A percentile compares a stretch with the other conserved stretches of the same genome.
phyloP scores from a whole-genome alignment of 2,888 invertebrate genomes.

The Chaetoderma sp. region DNA sequence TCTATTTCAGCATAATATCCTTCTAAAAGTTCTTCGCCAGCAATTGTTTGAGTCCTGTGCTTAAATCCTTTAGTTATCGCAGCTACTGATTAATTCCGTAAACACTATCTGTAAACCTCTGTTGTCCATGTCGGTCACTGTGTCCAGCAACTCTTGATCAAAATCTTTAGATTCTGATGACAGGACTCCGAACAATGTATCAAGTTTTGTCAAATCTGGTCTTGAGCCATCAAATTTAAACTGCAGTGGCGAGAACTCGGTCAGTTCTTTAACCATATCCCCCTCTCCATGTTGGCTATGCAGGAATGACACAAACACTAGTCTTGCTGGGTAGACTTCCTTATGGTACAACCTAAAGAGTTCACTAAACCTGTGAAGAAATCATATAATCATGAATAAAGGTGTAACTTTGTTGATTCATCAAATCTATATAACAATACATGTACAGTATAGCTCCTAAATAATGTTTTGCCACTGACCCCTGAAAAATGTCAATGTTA shows the following conservation, averaged over 20 bases:
- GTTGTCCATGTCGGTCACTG: constrained; percentile 40
- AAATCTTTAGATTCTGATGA: constrained; percentile 54
- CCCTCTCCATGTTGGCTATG: constrained; percentile 56
- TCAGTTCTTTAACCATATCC: constrained; percentile 58
- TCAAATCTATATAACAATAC: neutral
- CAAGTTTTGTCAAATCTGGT: constrained; percentile 68
- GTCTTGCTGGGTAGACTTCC: constrained; percentile 64
- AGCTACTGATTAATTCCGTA: constrained; percentile 5
- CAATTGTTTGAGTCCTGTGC: too few species aligned
- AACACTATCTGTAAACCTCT: constrained; percentile 42
- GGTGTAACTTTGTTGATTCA: neutral
- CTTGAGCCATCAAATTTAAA: constrained; percentile 56
- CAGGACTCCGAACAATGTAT: constrained; percentile 65
- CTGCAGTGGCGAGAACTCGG: constrained; percentile 53
- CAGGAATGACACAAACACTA: constrained; percentile 69
- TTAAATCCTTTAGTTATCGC: too few species aligned
- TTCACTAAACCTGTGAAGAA: constrained; percentile 50
- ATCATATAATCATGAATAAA: too few species aligned
- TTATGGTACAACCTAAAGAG: constrained; percentile 63
- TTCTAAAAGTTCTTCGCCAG: too few species aligned
- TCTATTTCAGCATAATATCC: too few species aligned
- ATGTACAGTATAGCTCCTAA: neutral
- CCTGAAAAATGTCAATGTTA: too few species aligned
- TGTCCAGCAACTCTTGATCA: constrained; percentile 44
- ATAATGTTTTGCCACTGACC: neutral